Base-by-base conservation (phyloP, 2,113 vertebrate genomes). In the Strix uralensis region DNA sequence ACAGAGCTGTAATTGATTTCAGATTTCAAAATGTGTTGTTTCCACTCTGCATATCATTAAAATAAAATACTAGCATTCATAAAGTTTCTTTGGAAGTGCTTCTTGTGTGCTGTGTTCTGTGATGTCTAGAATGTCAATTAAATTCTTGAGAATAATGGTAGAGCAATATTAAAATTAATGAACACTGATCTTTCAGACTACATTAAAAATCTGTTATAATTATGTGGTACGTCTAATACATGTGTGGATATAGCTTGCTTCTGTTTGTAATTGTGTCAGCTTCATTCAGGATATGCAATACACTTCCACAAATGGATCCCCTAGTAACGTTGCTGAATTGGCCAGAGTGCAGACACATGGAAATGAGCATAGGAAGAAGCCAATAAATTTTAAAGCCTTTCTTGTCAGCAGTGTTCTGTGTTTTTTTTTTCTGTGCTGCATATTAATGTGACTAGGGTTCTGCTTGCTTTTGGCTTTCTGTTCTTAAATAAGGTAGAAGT, bases 11-110 rank as follows among this genome's bases (percentile, higher is more conserved):
- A 97, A 96, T 97, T 96, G 57, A 97, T 90, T 97, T 98, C 87
- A 97, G 85, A 94, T 97, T 97, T 97, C 92, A 73, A 96, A 98
- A 97, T 94, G 77, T 84, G 70, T 93, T 94, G 51, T 96, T 97
- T 97, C 86, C 59, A 95, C 91, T 97, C 78, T 94, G 93, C 88
- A 91, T 98, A 82, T 73, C 40, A 85, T 98, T 97, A 97, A 97
- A 98, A 95, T 94, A 92, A 97, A 97, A 95, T 81, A 92, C 80
- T 92, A 96, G 86, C 63, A 85, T 93, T 95, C 79, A 51, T 91
- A 67, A 93, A 93, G 49, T 95, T 97, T 92, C 58, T 96, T 87
- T 81, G 85, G 87, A 95, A 96, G 79, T 47, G 32, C 91, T 94
- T 96, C 81, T 90, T 91, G 61, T 89, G 73, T 92, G 57, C 55